These are phyloP conservation scores for Brachionus calyciflorus DNA, from an alignment of 1,140 invertebrate genomes.

Conservation along the genomic window DNA sequence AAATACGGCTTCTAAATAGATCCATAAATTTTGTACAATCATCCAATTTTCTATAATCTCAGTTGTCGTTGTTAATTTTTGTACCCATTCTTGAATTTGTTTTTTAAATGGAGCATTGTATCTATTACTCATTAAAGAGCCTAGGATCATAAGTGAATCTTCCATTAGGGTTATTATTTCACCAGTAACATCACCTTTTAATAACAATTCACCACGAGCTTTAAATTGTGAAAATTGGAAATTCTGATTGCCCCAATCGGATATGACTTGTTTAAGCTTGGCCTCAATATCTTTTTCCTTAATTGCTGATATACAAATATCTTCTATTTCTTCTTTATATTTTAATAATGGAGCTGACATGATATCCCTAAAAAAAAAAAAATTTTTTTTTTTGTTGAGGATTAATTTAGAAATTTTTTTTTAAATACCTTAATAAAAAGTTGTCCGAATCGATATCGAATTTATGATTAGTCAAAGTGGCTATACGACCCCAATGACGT, in stretches of 20 bases:
- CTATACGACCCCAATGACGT: slow-evolving; percentile 90
- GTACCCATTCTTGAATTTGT: slow-evolving; percentile 59
- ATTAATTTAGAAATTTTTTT: too few relatives aligned
- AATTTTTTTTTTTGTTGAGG: too few relatives aligned
- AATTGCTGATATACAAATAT: slow-evolving; percentile 95
- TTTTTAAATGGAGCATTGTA: slow-evolving; percentile 61
- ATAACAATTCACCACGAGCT: slow-evolving; percentile 82
- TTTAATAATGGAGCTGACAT: slow-evolving; percentile 85
- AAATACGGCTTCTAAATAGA: slow-evolving; percentile 61
- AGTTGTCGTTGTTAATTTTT: slow-evolving; percentile 56
- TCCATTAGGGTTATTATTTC: slow-evolving; percentile 90
- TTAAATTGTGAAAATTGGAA: slow-evolving; percentile 92
- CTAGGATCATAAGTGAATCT: slow-evolving; percentile 90
- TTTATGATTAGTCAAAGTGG: slow-evolving; percentile 80
- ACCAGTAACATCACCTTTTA: slow-evolving; percentile 84
- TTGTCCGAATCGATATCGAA: slow-evolving; percentile 90
- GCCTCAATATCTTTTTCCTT: slow-evolving; percentile 97
- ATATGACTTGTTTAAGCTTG: slow-evolving; percentile 86
- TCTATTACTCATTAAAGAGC: slow-evolving; percentile 83
- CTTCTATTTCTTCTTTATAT: slow-evolving; percentile 95
- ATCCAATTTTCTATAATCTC: slow-evolving; percentile 61
- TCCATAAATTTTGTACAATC: slow-evolving; percentile 59
- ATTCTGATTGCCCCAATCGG: slow-evolving; percentile 89
- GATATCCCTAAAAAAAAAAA: too few relatives aligned
- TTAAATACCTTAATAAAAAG: slow-evolving; percentile 87